Evolutionary conservation across 1,140 invertebrate species (phyloP), one percentile per base, ranked within the genome.

Genomic region (Patella vulgata): DNA sequence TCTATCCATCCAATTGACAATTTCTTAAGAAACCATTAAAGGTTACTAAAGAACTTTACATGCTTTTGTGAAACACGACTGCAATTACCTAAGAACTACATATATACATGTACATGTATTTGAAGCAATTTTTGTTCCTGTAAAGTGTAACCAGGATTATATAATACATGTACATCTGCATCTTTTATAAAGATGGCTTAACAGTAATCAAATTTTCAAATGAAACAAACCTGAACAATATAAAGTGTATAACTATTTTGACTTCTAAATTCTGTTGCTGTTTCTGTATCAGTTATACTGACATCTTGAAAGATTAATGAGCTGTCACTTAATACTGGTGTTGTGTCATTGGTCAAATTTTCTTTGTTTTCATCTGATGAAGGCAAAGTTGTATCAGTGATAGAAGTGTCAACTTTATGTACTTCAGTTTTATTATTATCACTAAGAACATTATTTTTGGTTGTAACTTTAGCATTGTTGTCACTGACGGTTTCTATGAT

Each of bases 221-320:
- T 36, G 27, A 44, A 40, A 36, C 56, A 52, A 54, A 73, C 70
- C 72, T 77, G 68, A 42, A 74, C 70, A 11, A 47, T 55, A 44
- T 75, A 77, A 3, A 75, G 44, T 8, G 68, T 73, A 40, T 71
- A 77, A 33, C 66, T 58, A 17, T 58, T 39, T 50, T 56, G 47
- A 60, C 68, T 68, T 28, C 70, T 58, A 44, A 53, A 70, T 57
- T 73, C 68, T 25, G 55, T 57, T 17, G 42, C 43, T 3, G 64
- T 64, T 44, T 66, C 62, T 28, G 67, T 68, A 23, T 62, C 48
- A 17, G 65, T 55, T 43, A 73, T 73, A 33, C 47, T 33, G 11
- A 73, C 51, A 39, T 73, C 66, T 56, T 67, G 66, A 57, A 75
- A 75, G 23, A 70, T 66, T 19, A 64, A 90, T 43, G 87, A 81